Base-by-base conservation (phyloP, 2,797 vertebrate genomes). In the Sebastes alutus region DNA sequence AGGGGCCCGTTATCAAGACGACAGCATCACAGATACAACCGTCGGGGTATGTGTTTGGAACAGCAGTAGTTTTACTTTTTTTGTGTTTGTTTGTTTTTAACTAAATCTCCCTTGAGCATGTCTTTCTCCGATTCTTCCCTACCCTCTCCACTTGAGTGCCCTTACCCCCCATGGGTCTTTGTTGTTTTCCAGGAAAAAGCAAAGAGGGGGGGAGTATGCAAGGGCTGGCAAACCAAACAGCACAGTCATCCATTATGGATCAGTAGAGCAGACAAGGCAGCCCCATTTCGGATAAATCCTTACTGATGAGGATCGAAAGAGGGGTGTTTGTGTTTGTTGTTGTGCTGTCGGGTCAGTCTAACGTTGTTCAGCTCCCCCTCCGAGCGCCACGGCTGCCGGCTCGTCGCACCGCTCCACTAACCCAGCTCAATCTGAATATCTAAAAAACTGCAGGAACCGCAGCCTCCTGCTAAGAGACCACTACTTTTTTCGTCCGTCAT, bases 1-100 rank as follows among this genome's bases (percentile, higher is more conserved):
- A 56, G 91, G 89, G 11, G 75, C 89, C 58, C 89, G 90, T 9
- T 92, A 94, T 85, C 94, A 90, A 75, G 95, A 96, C 4, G 94
- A 96, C 84, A 86, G 84, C 77, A 33, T 81, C 80, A 70, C 82
- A 66, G 95, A 96, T 55, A 63, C 93, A 22, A 75, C 86, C 3
- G 49, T 80, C 3, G 91, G 86, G 93, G 93, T 94, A 92, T 61
- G 92, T 90, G 78, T 88, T 83, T 80, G 46, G 25, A 86, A 68
- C 52, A 62, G 52, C 60, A 62, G 14, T 59, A 11, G 10, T 63
- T 62, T 66, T 12, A 23, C 14, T 62, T 62, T 56, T 63, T 18
- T 38, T 56, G 58, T 18, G 30, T 56, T 56, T 69, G 30, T 35
- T 69, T 30, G 33, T 56, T 20, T 35, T 62, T 2, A 25, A 20